Conservation (phyloP, 2,888 invertebrate species). For the Tenthredo mesomela region DNA sequence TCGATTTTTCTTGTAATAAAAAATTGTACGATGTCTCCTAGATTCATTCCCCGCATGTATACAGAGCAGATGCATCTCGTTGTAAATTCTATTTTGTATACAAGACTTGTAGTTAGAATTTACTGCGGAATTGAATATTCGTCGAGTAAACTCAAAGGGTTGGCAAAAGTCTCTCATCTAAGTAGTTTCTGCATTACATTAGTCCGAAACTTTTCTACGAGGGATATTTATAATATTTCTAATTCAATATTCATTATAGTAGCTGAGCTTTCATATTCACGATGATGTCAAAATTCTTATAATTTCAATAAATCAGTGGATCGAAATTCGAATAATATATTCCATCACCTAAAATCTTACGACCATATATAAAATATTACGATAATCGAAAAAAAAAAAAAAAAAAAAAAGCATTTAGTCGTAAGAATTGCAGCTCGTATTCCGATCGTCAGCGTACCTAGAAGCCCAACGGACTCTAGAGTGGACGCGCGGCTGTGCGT, state of each 20-base stretch:
- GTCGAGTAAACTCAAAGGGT: not conserved
- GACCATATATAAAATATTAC: not conserved
- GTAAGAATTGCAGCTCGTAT: not conserved
- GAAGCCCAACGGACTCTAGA: slow-evolving; percentile 71
- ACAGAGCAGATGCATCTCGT: not conserved
- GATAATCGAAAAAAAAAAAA: too few relatives aligned
- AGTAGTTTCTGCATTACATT: not conserved
- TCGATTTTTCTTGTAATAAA: not conserved
- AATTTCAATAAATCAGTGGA: too few relatives aligned
- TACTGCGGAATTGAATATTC: not conserved
- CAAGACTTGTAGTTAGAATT: not conserved
- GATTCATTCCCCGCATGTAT: not conserved
- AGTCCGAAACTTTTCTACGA: not conserved
- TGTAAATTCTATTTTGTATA: not conserved
- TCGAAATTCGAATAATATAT: not conserved
- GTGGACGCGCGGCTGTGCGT: slow-evolving; percentile 71
- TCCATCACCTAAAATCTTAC: not conserved
- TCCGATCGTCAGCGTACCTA: slow-evolving; percentile 7
- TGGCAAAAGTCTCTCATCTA: not conserved
- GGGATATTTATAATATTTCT: not conserved
- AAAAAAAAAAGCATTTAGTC: not conserved
- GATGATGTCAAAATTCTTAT: not conserved
- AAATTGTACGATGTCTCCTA: not conserved
- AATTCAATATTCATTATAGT: not conserved
- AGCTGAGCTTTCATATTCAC: not conserved